Percentiles rank a stretch among this genome's conserved stretches.
phyloP scores from a whole-genome alignment of 2,113 vertebrate genomes.

The Corythornis cristatus region DNA sequence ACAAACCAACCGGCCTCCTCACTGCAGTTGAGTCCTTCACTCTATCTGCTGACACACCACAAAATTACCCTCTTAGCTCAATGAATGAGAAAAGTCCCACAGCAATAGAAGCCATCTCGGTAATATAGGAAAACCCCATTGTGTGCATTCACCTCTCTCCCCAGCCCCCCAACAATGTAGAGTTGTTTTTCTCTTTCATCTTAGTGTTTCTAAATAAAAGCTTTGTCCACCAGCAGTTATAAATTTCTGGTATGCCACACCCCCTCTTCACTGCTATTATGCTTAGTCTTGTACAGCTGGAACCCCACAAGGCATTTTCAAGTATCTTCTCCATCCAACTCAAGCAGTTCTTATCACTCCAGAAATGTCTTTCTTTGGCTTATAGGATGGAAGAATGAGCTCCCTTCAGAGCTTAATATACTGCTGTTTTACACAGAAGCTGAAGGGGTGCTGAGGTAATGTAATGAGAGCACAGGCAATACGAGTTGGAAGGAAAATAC shows the following conservation, averaged over 20 bases:
- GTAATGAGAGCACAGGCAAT: slow-evolving; percentile 50
- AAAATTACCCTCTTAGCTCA: slow-evolving; percentile 15
- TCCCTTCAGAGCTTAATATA: slow-evolving; percentile 54
- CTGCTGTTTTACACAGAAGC: slow-evolving; percentile 4
- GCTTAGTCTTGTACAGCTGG: slow-evolving; percentile 4
- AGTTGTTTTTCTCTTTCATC: slow-evolving; percentile 3
- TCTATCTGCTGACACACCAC: slow-evolving; percentile 52
- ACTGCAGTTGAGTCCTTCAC: background rate
- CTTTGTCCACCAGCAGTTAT: slow-evolving; percentile 15
- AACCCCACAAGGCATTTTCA: slow-evolving; percentile 19
- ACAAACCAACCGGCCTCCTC: slow-evolving; percentile 11
- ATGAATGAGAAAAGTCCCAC: background rate
- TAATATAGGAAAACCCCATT: slow-evolving; percentile 8
- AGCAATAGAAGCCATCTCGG: background rate
- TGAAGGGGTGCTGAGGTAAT: background rate
- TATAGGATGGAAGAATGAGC: slow-evolving; percentile 41
- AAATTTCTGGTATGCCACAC: slow-evolving; percentile 18
- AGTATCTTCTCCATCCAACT: slow-evolving; percentile 42
- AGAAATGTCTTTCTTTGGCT: slow-evolving; percentile 39
- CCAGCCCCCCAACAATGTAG: background rate
- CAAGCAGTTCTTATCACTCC: slow-evolving; percentile 23
- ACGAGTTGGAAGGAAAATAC: slow-evolving; percentile 59
- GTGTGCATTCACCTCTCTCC: background rate
- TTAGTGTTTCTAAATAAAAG: slow-evolving; percentile 1
- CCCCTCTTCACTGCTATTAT: background rate